Base-by-base conservation (phyloP, 2,888 invertebrate genomes). In the Helleia helle region DNA sequence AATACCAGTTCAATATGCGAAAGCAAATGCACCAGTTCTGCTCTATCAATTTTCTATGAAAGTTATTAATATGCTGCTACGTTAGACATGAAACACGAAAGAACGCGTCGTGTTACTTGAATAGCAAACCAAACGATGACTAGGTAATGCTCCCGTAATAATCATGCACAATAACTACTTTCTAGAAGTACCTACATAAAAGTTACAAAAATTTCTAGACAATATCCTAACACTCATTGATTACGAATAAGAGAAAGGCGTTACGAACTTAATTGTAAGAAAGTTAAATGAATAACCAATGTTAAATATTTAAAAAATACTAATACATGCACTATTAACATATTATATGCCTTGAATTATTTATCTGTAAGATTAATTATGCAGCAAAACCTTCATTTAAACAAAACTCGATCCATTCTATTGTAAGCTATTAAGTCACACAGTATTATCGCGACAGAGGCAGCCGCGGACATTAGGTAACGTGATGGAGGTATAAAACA, bases 1-100 rank as follows among this genome's bases (percentile, higher is more conserved):
- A 27, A 38, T 22, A 34, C 18, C 17, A 34, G 22, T 34, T 22
- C 34, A 34, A 34, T 34, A 34, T 34, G 34, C 34, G 34, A 38
- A 38, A 29, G 38, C 28, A 38, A 29, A 13, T 29, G 27, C 13
- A 38, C 38, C 11, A 31, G 38, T 41, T 41, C 29, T 11, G 41
- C 41, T 24, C 38, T 29, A 41, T 29, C 17, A 36, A 36, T 38
- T 44, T 36, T 27, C 41, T 39, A 39, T 26, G 44, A 44, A 44
- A 44, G 44, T 36, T 39, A 38, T 41, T 41, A 36, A 38, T 41
- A 53, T 55, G 56, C 55, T 52, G 22, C 62, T 68, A 66, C 62
- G 69, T 63, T 64, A 60, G 64, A 63, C 59, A 61, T 62, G 56
- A 46, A 44, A 43, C 39, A 40, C 48, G 45, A 26, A 9, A n/a